Evolutionary conservation across 2,888 invertebrate species (phyloP).

Genomic region (Cephus rjabovi): DNA sequence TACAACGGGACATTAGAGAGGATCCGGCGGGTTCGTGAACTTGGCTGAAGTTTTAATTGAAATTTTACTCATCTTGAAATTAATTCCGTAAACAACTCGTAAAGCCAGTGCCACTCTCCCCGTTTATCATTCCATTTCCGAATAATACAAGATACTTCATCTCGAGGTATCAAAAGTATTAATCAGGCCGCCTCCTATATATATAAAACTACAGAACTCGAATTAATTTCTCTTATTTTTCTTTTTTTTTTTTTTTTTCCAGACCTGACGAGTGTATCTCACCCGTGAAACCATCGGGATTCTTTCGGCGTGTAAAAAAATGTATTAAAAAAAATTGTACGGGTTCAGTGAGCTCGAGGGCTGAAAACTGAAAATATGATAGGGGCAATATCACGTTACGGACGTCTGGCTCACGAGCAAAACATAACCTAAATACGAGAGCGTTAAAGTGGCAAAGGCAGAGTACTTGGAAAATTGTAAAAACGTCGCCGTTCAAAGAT

Average conservation of each 20-base stretch:
- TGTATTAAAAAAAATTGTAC: neutral
- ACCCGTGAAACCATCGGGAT: neutral
- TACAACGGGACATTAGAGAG: neutral
- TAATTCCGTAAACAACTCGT: neutral
- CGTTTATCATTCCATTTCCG: neutral
- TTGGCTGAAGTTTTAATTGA: neutral
- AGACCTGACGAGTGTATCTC: neutral
- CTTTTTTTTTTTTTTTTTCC: neutral
- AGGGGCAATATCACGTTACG: constrained; percentile 16
- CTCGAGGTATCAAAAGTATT: neutral
- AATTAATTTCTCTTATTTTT: neutral
- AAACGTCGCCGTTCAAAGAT: neutral
- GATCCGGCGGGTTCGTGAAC: neutral
- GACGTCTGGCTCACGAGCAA: constrained; percentile 20
- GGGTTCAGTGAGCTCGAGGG: neutral
- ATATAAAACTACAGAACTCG: neutral
- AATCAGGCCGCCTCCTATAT: neutral
- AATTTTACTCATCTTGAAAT: neutral
- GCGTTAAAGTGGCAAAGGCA: neutral
- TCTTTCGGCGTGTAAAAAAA: neutral
- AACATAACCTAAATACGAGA: constrained; percentile 23
- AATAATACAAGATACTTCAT: neutral
- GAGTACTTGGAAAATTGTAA: neutral
- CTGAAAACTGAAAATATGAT: neutral
- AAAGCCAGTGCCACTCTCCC: neutral